phyloP scores from a whole-genome alignment of 1,140 invertebrate genomes.

The Caenorhabditis brenneri region DNA sequence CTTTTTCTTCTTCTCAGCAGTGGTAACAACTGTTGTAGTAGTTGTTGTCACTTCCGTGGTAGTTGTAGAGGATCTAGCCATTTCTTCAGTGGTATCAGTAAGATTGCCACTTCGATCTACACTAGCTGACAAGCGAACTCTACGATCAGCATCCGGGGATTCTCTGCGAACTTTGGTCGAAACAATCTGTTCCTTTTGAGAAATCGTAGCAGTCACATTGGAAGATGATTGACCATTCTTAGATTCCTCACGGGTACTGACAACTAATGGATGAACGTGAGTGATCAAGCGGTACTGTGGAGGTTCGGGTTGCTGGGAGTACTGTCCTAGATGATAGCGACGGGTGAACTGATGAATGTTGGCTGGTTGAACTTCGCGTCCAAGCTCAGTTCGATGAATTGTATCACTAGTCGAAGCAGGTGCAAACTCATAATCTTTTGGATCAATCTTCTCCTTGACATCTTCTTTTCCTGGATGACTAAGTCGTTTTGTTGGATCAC shows the following conservation, averaged over 20 bases:
- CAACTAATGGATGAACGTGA: not conserved
- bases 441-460: not conserved
- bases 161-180: slow-evolving; percentile 25
- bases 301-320: not conserved
- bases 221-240: not conserved
- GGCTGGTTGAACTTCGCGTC: not conserved
- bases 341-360: not conserved
- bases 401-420: not conserved
- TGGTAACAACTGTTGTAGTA: not conserved
- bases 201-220: not conserved
- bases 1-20: not conserved
- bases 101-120: slow-evolving; percentile 27
- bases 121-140: slow-evolving; percentile 15
- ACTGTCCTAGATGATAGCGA: not conserved
- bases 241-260: not conserved
- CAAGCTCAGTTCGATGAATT: slow-evolving; percentile 13
- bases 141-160: not conserved
- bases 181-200: slow-evolving; percentile 7
- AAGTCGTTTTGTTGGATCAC: not conserved
- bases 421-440: slow-evolving; percentile 28
- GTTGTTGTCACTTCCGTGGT: not conserved
- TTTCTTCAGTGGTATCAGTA: not conserved
- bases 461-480: slow-evolving; percentile 44
- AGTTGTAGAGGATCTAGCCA: not conserved
- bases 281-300: slow-evolving; percentile 44